These are phyloP conservation scores for Cephalopholis sonnerati DNA, from an alignment of 2,113 vertebrate genomes.

Conservation along the genomic window DNA sequence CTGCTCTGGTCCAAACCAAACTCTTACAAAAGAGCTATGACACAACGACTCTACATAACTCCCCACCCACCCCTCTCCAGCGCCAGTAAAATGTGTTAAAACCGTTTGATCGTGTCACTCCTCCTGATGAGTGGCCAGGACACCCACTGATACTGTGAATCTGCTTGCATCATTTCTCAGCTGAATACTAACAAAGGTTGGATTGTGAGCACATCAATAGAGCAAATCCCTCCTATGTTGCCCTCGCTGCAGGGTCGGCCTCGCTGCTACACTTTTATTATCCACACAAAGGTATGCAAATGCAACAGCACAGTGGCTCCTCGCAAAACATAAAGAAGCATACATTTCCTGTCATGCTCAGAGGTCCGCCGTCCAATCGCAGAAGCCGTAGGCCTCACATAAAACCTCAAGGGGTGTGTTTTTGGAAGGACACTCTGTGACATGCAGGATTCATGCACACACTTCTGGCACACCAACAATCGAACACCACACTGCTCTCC, in stretches of 20 bases:
- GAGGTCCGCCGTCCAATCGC: constrained; percentile 2
- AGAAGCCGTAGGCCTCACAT: background rate
- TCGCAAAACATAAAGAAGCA: constrained; percentile 4
- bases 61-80: constrained; percentile 4
- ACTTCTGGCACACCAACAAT: background rate
- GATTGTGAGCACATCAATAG: constrained; percentile 11
- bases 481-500: constrained; percentile 30
- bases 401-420: constrained; percentile 21
- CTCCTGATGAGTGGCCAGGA: constrained; percentile 21
- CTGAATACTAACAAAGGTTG: constrained; percentile 19
- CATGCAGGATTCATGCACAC: background rate
- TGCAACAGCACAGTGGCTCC: constrained; percentile 10
- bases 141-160: constrained; percentile 29
- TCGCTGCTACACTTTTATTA: constrained; percentile 21
- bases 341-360: constrained; percentile 8
- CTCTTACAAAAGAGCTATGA: constrained; percentile 31
- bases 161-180: constrained; percentile 27
- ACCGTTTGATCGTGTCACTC: constrained; percentile 39
- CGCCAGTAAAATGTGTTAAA: constrained; percentile 33
- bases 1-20: constrained; percentile 18
- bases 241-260: background rate
- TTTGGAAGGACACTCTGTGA: background rate
- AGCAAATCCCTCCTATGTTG: constrained; percentile 1
- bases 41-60: constrained; percentile 25
- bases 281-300: constrained; percentile 8